Evolutionary conservation across 2,113 vertebrate species (phyloP), one percentile per base, ranked within the genome.

Genomic region (Chaetodon auriga): DNA sequence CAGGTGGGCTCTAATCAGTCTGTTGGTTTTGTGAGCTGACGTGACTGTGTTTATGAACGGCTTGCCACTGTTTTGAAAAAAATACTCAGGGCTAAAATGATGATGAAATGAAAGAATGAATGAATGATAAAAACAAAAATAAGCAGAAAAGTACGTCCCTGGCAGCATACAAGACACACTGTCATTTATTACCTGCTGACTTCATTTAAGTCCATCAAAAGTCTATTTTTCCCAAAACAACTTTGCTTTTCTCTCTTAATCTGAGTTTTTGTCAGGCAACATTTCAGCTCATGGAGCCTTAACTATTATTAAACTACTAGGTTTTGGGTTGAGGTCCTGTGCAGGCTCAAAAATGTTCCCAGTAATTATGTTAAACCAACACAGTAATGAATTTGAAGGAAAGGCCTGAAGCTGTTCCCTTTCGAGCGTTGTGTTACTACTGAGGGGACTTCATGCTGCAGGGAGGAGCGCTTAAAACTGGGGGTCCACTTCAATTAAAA

Each of bases 361-460:
- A 83, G 68, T 90, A 80, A 90, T 88, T 74, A 87, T 83, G 66
- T 92, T 90, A 82, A 89, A 84, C 57, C 25, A 87, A 88, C 87
- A 79, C 5, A 43, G 81, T 79, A 80, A 88, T 89, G 85, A 78
- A 72, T 92, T 61, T 84, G 80, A 84, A 88, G 88, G 88, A 92
- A 90, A 81, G n/a, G 92, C 92, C 91, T 55, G 80, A 15, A 90
- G 92, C 90, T 58, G 18, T 92, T 91, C 91, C 90, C 80, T 87
- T 83, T 77, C 30, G 8, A 89, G 91, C 75, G 5, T 92, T 90
- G 75, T 88, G 88, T 92, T 92, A 90, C 92, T 78, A 80, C 75
- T 2, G 64, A 66, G 78, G 54, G 76, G 74, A 69, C 83, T 38
- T 45, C 14, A 70, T 30, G 81, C 72, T 81, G 71, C 73, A 64